A percentile compares a stretch with the other conserved stretches of the same genome.
phyloP scores from a whole-genome alignment of 2,888 invertebrate genomes.

The Drosophila engyochracea region DNA sequence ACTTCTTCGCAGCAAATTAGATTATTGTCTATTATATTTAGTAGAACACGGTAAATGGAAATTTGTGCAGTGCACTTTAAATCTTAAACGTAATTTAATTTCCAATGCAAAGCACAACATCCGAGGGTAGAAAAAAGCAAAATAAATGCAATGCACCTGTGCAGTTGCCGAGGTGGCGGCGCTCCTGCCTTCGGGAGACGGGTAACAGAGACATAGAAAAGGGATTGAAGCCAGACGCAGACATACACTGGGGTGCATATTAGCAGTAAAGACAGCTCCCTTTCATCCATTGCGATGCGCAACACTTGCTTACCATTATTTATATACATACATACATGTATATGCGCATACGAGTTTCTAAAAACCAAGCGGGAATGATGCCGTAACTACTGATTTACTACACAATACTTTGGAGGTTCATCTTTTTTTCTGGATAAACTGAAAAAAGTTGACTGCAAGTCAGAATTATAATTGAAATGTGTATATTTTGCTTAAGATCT shows the following conservation, averaged over 20 bases:
- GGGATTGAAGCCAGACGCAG: constrained; percentile 5
- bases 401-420: constrained; percentile 1
- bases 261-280: constrained; percentile 53
- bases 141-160: constrained; percentile 47
- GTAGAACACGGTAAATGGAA: constrained; percentile 39
- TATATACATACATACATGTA: constrained; percentile 41
- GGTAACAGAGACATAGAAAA: constrained; percentile 6
- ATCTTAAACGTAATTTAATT: constrained; percentile 72
- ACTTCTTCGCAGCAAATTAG: constrained; percentile 31
- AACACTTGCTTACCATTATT: constrained; percentile 69
- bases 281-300: constrained; percentile 47
- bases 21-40: constrained; percentile 64
- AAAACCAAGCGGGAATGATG: constrained; percentile 25
- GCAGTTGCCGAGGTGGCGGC: constrained; percentile 9
- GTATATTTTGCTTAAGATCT: neutral
- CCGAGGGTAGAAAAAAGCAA: constrained; percentile 13
- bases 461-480: neutral
- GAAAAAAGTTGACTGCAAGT: neutral
- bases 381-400: neutral
- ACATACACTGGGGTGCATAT: constrained; percentile 54
- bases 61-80: constrained; percentile 63
- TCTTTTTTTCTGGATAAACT: neutral
- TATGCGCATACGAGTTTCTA: constrained; percentile 1
- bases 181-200: constrained; percentile 1
- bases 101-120: constrained; percentile 60